These are phyloP conservation scores for Ctenosaura bakeri DNA, from an alignment of 2,797 vertebrate genomes.

Conservation along the genomic window DNA sequence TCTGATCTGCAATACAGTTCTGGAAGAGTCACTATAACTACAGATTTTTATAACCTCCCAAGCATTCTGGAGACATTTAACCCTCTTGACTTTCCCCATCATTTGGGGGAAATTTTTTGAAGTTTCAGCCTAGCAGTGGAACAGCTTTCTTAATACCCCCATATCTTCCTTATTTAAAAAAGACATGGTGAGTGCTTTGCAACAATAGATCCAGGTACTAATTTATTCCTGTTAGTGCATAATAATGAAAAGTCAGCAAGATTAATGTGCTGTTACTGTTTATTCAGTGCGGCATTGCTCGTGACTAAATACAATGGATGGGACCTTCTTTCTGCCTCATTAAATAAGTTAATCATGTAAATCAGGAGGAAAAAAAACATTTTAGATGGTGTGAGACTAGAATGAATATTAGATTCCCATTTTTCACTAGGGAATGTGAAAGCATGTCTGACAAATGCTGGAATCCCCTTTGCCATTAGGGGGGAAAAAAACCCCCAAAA, in stretches of 20 bases:
- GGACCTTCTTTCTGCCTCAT: slow-evolving; percentile 81
- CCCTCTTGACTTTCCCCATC: background rate
- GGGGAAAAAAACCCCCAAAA: too few relatives aligned
- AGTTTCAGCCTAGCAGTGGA: slow-evolving; percentile 23
- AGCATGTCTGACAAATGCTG: slow-evolving; percentile 67
- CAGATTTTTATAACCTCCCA: background rate
- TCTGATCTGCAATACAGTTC: background rate
- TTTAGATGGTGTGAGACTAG: slow-evolving; percentile 59
- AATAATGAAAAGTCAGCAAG: slow-evolving; percentile 78
- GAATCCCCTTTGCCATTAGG: slow-evolving; percentile 64
- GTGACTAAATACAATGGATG: slow-evolving; percentile 74
- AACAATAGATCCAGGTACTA: slow-evolving; percentile 73
- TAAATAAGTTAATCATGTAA: slow-evolving; percentile 85
- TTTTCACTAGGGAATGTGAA: slow-evolving; percentile 63
- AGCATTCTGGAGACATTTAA: background rate
- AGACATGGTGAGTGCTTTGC: slow-evolving; percentile 58
- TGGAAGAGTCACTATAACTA: background rate
- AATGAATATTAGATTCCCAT: slow-evolving; percentile 63
- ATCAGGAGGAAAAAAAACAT: slow-evolving; percentile 67
- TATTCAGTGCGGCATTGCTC: slow-evolving; percentile 74
- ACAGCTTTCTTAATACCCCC: slow-evolving; percentile 39
- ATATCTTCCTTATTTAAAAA: slow-evolving; percentile 46
- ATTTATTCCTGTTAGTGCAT: slow-evolving; percentile 75
- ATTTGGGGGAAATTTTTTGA: background rate
- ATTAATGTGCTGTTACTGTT: slow-evolving; percentile 79